A percentile compares a stretch with the other conserved stretches of the same genome.
These are phyloP conservation scores for Dromas ardeola DNA, from an alignment of 2,113 vertebrate species.

Conservation along the genomic window DNA sequence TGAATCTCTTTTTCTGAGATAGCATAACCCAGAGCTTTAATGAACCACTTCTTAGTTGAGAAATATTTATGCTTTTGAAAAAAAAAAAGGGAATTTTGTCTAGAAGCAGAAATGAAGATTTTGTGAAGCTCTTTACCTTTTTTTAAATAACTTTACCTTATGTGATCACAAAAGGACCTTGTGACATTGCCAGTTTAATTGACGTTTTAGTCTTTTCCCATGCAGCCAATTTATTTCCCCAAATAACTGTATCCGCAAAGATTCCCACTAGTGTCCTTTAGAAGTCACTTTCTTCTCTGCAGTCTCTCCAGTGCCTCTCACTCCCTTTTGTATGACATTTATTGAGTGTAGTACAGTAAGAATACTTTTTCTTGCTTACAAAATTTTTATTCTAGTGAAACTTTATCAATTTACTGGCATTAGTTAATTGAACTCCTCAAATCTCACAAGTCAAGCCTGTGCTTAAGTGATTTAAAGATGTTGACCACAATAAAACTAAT, in stretches of 20 bases:
- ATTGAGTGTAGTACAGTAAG: not conserved
- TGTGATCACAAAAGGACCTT: not conserved
- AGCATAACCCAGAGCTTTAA: not conserved
- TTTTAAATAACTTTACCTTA: not conserved
- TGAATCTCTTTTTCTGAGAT: not conserved
- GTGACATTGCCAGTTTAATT: not conserved
- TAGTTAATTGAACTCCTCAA: not conserved
- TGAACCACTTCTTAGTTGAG: not conserved
- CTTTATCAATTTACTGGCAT: not conserved
- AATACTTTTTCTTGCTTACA: not conserved
- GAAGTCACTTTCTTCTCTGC: not conserved
- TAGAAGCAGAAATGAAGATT: not conserved
- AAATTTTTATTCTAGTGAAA: not conserved
- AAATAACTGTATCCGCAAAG: not conserved
- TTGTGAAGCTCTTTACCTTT: not conserved
- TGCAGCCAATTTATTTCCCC: not conserved
- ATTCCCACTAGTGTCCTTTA: not conserved
- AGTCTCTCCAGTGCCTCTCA: not conserved
- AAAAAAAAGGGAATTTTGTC: not conserved
- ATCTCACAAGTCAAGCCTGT: not conserved
- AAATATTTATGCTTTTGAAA: not conserved
- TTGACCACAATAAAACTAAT: not conserved
- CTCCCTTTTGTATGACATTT: not conserved
- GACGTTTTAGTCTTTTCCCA: not conserved
- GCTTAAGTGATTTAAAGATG: not conserved